Base-by-base conservation (phyloP, 2,797 vertebrate species). In the Cottoperca gobio region DNA sequence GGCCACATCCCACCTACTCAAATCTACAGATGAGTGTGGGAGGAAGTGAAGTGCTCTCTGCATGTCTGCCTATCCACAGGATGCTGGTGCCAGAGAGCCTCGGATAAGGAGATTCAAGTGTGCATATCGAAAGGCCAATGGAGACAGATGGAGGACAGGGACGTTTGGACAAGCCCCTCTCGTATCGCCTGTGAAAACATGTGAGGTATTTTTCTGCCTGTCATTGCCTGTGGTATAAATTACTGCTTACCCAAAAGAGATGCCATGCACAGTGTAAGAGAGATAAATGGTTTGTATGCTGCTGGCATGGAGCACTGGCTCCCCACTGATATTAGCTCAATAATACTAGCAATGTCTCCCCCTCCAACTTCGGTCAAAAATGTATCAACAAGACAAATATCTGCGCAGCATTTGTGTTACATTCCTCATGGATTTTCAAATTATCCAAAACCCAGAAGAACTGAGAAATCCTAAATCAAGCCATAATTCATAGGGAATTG, bases 91-190 rank as follows among this genome's bases (percentile, higher is more conserved):
- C 84, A 83, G 76, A 79, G 60, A 84, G 76, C 61, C 54, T 75
- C 17, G 9, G 73, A 82, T 85, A 70, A 89, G 86, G 81, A 87
- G 84, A 83, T 74, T 83, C 73, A 74, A 87, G 72, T 82, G 75
- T 73, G 84, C 64, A 66, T 79, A 83, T 78, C 57, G 49, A 89
- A 86, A 86, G 84, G 85, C 87, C 88, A 84, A 77, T 79, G 78
- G 80, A 91, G 87, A 88, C 76, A 65, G 85, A 90, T 87, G 85
- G 88, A 85, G 83, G 77, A 88, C 45, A 55, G 75, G 67, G 81
- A 72, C 31, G 54, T 84, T 89, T 76, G 79, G 85, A 89, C 87
- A 69, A 83, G 71, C 77, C 52, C 57, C 67, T 67, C 70, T 85
- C 55, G 28, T 81, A 74, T 78, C 43, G 40, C 74, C 78, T 76